Conservation (phyloP, 2,113 vertebrate genomes). For the Nerophis ophidion region DNA sequence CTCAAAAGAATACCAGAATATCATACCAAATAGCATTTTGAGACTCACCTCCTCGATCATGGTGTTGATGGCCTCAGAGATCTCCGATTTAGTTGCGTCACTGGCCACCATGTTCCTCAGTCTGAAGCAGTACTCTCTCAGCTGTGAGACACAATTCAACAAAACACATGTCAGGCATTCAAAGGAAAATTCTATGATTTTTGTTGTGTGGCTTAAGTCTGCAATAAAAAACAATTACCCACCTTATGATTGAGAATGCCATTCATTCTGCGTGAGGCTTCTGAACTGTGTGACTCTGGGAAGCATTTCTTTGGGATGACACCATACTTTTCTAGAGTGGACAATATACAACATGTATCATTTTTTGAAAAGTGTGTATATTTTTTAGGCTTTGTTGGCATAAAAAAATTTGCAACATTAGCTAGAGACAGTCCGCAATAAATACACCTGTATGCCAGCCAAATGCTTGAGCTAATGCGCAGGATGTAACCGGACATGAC, state of each 20-base stretch:
- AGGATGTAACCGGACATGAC: too few relatives aligned
- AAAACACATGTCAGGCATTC: background rate
- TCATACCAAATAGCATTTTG: background rate
- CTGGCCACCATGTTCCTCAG: constrained; percentile 88
- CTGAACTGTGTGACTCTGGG: constrained; percentile 92
- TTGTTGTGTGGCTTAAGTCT: background rate
- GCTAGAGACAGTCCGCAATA: too few relatives aligned
- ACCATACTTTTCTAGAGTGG: constrained; percentile 86
- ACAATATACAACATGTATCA: background rate
- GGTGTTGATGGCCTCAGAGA: constrained; percentile 77
- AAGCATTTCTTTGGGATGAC: constrained; percentile 96
- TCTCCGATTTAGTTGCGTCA: constrained; percentile 76
- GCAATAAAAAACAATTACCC: constrained; percentile 6
- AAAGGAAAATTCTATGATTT: background rate
- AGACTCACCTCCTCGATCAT: constrained; percentile 95
- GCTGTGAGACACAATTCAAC: constrained; percentile 61
- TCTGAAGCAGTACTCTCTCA: constrained; percentile 92
- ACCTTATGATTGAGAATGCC: constrained; percentile 98
- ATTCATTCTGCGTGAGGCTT: constrained; percentile 94
- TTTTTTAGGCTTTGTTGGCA: too few relatives aligned
- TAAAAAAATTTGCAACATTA: too few relatives aligned
- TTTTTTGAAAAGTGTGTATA: too few relatives aligned
- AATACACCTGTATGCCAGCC: too few relatives aligned
- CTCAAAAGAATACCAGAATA: too few relatives aligned
- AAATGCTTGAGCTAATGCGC: too few relatives aligned